Base-by-base conservation (phyloP, 1,140 invertebrate genomes). In the Coenobita brevimanus region DNA sequence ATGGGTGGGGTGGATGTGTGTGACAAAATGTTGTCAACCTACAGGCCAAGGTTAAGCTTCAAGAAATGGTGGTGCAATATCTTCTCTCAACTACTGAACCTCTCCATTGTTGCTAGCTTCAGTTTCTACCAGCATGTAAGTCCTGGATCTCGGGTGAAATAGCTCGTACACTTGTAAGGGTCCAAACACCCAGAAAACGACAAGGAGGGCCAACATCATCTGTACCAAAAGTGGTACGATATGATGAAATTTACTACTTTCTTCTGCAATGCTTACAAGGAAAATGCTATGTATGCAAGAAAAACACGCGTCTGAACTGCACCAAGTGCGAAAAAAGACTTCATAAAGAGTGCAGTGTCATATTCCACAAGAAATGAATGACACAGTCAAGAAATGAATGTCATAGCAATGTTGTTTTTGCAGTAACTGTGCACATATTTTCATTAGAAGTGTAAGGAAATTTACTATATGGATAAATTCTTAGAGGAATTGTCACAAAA, bases 61-160 rank as follows among this genome's bases (percentile, higher is more conserved):
- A 6, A 30, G 62, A 64, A 64, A 21, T 64, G 62, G 21, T 64
- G 17, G 3, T 64, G 62, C n/a, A 64, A 64, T 64, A 64, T 64
- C 62, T 64, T 64, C 17, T 3, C 62, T 21, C 62, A 64, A 64
- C 30, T 64, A n/a, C n/a, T n/a, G n/a, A n/a, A n/a, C n/a, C n/a
- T n/a, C n/a, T n/a, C n/a, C n/a, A n/a, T n/a, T n/a, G 62, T 64
- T 6, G 62, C 62, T 6, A 64, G 62, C 21, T 64, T 64, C 62
- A 64, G 62, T 6, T 64, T 64, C 62, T 64, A 64, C 62, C 62
- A 64, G 21, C 17, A 64, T 64, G 62, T 64, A 64, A 64, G 30
- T 21, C 62, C 62, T 21, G 30, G 3, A n/a, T 64, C n/a, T n/a
- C n/a, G n/a, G n/a, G 3, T 3, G 62, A 64, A 6, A 64, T 64